Conservation (phyloP, 2,888 invertebrate genomes). For the Ormyrus pomaceus region DNA sequence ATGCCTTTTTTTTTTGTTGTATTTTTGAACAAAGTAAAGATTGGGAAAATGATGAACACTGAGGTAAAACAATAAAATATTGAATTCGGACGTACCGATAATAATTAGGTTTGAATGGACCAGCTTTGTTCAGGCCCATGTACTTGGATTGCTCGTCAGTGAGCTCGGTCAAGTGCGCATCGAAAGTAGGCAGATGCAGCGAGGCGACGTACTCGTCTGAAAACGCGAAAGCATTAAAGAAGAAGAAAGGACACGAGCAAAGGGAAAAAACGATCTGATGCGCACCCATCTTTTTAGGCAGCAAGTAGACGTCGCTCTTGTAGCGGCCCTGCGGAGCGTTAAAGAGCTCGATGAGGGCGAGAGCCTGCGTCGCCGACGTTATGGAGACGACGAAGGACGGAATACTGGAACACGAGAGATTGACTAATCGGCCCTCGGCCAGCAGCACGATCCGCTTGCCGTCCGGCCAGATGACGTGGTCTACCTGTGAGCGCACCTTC, state of each 20-base stretch:
- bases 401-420: constrained; percentile 96
- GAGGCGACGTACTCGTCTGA: constrained; percentile 98
- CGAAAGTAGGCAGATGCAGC: constrained; percentile 96
- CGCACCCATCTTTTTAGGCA: constrained; percentile 98
- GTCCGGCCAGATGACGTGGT: constrained; percentile 99
- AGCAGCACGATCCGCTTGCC: constrained; percentile 95
- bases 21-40: background rate
- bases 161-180: constrained; percentile 97
- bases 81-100: constrained; percentile 84
- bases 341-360: constrained; percentile 97
- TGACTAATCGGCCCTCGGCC: constrained; percentile 96
- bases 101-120: constrained; percentile 99
- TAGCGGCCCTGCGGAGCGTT: constrained; percentile 96
- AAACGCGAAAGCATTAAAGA: constrained; percentile 23
- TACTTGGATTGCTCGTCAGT: constrained; percentile 98
- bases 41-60: background rate
- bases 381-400: constrained; percentile 99
- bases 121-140: constrained; percentile 97
- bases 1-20: background rate
- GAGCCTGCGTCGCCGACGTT: constrained; percentile 96
- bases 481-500: constrained; percentile 97
- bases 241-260: too few species aligned
- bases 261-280: too few species aligned
- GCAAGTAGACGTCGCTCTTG: constrained; percentile 96
- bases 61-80: background rate